Evolutionary conservation across 1,140 invertebrate genomes (phyloP).

Genomic region (Drosophila rhopaloa): DNA sequence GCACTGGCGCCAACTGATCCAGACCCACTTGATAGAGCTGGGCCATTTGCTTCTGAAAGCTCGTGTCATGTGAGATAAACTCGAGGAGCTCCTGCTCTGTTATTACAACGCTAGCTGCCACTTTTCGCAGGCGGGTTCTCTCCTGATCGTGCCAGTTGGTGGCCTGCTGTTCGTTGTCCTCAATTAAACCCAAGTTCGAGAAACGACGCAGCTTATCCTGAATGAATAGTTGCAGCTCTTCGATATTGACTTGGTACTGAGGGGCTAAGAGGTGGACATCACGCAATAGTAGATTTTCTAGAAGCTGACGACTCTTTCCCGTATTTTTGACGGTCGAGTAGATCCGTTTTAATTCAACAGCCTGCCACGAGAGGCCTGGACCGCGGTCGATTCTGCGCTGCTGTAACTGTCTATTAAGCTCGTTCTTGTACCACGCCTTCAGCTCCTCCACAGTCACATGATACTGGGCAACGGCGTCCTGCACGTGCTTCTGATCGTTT

Average conservation of each 20-base stretch:
- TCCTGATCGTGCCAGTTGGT: conserved; percentile 70
- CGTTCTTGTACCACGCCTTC: conserved; percentile 65
- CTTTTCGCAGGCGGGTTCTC: conserved; percentile 54
- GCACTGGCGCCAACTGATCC: conserved; percentile 62
- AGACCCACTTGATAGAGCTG: conserved; percentile 56
- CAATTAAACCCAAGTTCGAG: conserved; percentile 55
- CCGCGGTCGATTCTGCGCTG: conserved; percentile 51
- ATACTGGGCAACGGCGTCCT: conserved; percentile 61
- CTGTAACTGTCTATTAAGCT: conserved; percentile 64
- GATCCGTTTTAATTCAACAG: conserved; percentile 59
- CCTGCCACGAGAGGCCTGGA: no score
- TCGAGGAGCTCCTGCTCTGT: conserved; percentile 66
- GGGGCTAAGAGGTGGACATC: conserved; percentile 27
- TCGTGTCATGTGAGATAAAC: conserved; percentile 59
- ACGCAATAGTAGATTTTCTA: conserved; percentile 55
- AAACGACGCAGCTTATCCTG: conserved; percentile 59
- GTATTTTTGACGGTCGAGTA: conserved; percentile 59
- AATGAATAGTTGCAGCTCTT: conserved; percentile 65
- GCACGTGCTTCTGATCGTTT: conserved; percentile 63
- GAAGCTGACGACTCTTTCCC: conserved; percentile 12
- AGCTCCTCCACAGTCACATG: conserved; percentile 69
- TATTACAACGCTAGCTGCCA: conserved; percentile 60
- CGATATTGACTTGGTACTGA: conserved; percentile 60
- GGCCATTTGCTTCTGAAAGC: conserved; percentile 62
- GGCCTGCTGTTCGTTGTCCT: conserved; percentile 18